phyloP scores from a whole-genome alignment of 2,113 vertebrate genomes.

The Microcebus tavaratra region DNA sequence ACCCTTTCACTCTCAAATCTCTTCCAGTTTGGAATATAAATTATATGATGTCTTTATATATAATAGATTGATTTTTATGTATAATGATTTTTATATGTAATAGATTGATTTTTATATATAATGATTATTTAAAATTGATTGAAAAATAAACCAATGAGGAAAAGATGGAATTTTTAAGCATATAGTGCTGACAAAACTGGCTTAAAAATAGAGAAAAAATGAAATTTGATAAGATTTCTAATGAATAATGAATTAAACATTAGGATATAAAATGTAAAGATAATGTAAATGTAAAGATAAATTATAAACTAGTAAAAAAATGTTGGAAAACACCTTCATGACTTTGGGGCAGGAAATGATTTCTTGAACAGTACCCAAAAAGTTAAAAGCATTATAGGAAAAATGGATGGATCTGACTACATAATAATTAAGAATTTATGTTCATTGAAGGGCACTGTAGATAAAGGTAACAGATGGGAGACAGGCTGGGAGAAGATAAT shows the following conservation, averaged over 20 bases:
- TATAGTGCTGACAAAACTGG: background rate
- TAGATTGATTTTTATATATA: too few species aligned
- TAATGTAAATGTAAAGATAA: background rate
- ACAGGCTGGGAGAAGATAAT: conserved; percentile 63
- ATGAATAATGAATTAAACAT: background rate
- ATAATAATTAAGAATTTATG: conserved; percentile 47
- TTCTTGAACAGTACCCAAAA: background rate
- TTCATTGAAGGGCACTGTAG: conserved; percentile 33
- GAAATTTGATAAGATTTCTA: background rate
- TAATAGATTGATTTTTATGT: background rate
- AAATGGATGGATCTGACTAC: background rate
- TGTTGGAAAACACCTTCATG: background rate
- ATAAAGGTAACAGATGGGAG: conserved; percentile 64
- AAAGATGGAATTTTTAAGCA: background rate
- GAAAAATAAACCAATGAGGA: background rate
- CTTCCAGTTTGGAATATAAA: background rate
- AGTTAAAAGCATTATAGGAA: background rate
- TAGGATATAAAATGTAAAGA: background rate
- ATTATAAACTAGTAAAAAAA: background rate
- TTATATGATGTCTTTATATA: background rate
- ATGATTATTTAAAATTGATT: too few species aligned
- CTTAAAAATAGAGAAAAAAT: background rate
- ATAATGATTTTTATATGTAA: background rate
- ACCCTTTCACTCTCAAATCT: background rate
- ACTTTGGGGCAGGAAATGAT: background rate